Percentiles rank a stretch among this genome's conserved stretches.
These are phyloP conservation scores for Perognathus longimembris DNA, from an alignment of 2,113 vertebrate genomes.

Conservation along the genomic window DNA sequence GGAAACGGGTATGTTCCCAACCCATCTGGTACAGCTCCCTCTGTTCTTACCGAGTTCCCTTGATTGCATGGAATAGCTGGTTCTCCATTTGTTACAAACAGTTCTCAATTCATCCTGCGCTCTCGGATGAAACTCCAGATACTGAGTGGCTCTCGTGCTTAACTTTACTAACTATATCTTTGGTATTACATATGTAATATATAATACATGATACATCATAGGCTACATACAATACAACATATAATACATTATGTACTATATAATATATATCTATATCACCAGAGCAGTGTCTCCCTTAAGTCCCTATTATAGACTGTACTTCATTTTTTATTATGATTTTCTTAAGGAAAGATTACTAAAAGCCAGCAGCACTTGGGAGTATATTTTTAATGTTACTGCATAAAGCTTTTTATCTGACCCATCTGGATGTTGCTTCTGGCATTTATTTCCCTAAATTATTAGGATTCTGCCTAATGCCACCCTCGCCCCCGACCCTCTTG, in stretches of 20 bases:
- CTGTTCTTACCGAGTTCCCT: not conserved
- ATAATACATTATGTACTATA: no score
- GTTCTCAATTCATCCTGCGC: not conserved
- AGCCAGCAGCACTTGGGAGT: constrained; percentile 57
- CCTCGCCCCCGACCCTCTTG: no score
- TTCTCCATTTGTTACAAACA: not conserved
- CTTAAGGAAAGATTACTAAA: constrained; percentile 19
- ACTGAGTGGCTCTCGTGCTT: not conserved
- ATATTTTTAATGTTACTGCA: constrained; percentile 60
- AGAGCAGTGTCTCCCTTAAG: not conserved
- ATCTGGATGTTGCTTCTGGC: not conserved
- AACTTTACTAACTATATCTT: not conserved
- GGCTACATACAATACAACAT: no score
- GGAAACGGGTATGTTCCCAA: not conserved
- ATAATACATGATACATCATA: no score
- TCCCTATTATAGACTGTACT: not conserved
- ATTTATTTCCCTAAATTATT: constrained; percentile 44
- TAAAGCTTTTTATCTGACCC: constrained; percentile 53
- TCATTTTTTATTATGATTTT: constrained; percentile 17
- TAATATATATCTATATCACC: not conserved
- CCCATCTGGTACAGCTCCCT: not conserved
- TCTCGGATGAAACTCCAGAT: not conserved
- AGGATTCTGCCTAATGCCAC: not conserved
- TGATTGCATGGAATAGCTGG: not conserved
- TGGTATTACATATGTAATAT: no score